A percentile compares a stretch with the other conserved stretches of the same genome.
Evolutionary conservation across 2,888 invertebrate species (phyloP).

Genomic region (Lochmaea crataegi): DNA sequence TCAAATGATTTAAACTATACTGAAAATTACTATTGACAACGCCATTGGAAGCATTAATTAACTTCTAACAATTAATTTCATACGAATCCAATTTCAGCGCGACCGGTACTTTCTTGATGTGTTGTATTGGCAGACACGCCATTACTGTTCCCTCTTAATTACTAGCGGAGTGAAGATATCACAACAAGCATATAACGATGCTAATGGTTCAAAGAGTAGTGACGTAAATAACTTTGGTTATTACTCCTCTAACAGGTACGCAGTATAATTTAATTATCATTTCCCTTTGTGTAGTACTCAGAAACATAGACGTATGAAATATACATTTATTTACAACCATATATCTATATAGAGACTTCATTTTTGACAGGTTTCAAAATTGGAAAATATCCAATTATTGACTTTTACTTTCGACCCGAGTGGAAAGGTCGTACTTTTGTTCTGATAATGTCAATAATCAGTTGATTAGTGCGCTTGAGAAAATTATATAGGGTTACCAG

Average conservation of each 20-base stretch:
- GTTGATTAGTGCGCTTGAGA: too few relatives aligned
- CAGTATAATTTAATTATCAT: background rate
- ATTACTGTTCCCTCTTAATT: constrained; percentile 1
- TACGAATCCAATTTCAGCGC: background rate
- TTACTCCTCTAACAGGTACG: background rate
- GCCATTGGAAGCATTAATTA: constrained; percentile 1
- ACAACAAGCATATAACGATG: background rate
- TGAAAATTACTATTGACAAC: background rate
- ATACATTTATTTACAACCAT: too few relatives aligned
- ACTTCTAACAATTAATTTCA: background rate
- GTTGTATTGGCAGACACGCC: background rate
- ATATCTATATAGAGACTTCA: too few relatives aligned
- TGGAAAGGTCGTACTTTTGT: too few relatives aligned
- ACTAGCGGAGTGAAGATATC: background rate
- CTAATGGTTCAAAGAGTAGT: background rate
- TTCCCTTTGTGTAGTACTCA: background rate
- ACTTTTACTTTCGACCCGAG: too few relatives aligned
- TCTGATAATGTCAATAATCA: too few relatives aligned
- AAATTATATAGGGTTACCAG: too few relatives aligned
- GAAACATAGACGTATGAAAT: background rate
- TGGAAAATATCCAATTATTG: too few relatives aligned
- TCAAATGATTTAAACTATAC: background rate
- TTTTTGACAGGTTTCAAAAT: too few relatives aligned
- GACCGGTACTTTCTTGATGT: constrained; percentile 1
- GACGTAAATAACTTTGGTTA: background rate